Conservation (phyloP, 2,888 invertebrate species). For the Sinopyrophorus schimmeli region DNA sequence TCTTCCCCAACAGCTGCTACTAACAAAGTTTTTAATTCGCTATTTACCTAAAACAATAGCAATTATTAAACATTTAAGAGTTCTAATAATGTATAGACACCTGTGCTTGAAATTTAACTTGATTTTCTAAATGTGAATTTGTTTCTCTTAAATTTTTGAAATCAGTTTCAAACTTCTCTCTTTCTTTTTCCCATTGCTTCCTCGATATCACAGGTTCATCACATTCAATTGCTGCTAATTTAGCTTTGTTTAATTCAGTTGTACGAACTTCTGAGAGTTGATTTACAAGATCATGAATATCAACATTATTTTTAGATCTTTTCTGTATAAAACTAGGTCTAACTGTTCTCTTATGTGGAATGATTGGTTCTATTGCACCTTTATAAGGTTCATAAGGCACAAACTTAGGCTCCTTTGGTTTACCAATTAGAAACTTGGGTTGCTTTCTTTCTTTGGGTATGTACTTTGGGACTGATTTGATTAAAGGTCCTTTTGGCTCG, state of each 20-base stretch:
- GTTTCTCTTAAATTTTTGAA: constrained; percentile 67
- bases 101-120: constrained; percentile 84
- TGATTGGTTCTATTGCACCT: constrained; percentile 79
- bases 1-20: constrained; percentile 97
- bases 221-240: constrained; percentile 52
- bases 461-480: constrained; percentile 66
- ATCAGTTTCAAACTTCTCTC: constrained; percentile 62
- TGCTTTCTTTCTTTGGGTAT: constrained; percentile 62
- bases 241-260: constrained; percentile 61
- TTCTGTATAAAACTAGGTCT: constrained; percentile 25
- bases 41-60: constrained; percentile 69
- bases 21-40: constrained; percentile 87
- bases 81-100: constrained; percentile 56
- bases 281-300: constrained; percentile 63
- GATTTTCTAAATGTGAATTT: constrained; percentile 74
- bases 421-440: constrained; percentile 58
- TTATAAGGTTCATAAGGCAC: constrained; percentile 89
- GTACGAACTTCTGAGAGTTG: constrained; percentile 74
- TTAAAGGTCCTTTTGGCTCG: constrained; percentile 60
- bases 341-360: constrained; percentile 58
- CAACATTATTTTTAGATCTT: constrained; percentile 54
- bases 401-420: constrained; percentile 75
- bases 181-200: constrained; percentile 56
- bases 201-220: constrained; percentile 50
- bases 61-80: constrained; percentile 2